Conservation (phyloP, 2,888 invertebrate genomes). For the Drosophila borealis region DNA sequence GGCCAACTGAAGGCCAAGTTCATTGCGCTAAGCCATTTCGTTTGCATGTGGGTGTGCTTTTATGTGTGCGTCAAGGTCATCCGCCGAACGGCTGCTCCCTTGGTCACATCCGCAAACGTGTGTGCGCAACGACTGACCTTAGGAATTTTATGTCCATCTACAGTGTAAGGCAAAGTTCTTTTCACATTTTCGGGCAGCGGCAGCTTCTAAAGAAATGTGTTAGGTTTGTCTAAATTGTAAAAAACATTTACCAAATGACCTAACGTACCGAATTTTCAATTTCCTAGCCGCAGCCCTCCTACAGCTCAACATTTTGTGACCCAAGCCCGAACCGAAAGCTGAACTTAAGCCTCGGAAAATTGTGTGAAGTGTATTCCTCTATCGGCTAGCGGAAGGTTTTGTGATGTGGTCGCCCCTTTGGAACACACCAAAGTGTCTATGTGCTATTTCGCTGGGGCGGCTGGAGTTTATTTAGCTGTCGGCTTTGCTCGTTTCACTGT, state of each 20-base stretch:
- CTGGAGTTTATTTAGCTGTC: slow-evolving; percentile 51
- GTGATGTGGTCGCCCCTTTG: no score
- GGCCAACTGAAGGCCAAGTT: slow-evolving; percentile 70
- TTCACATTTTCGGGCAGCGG: slow-evolving; percentile 46
- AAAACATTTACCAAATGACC: slow-evolving; percentile 83
- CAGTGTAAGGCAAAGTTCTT: slow-evolving; percentile 49
- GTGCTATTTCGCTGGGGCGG: slow-evolving; percentile 26
- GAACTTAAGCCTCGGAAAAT: slow-evolving; percentile 3
- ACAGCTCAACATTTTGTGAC: slow-evolving; percentile 21
- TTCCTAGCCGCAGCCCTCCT: slow-evolving; percentile 23
- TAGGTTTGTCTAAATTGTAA: slow-evolving; percentile 83
- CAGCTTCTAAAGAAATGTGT: slow-evolving; percentile 73
- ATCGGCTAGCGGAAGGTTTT: no score
- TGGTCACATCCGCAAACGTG: slow-evolving; percentile 70
- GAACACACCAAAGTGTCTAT: slow-evolving; percentile 16
- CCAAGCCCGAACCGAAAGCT: neutral
- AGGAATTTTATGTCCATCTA: slow-evolving; percentile 73
- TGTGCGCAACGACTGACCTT: slow-evolving; percentile 66
- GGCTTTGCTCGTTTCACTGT: slow-evolving; percentile 12
- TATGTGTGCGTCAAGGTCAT: slow-evolving; percentile 61
- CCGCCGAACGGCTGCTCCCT: slow-evolving; percentile 37
- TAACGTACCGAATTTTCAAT: slow-evolving; percentile 72
- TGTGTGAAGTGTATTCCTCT: slow-evolving; percentile 14
- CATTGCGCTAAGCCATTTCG: slow-evolving; percentile 34
- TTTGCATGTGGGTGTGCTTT: neutral